Conservation (phyloP, 1,140 invertebrate genomes). For the Drosophila ogumai region DNA sequence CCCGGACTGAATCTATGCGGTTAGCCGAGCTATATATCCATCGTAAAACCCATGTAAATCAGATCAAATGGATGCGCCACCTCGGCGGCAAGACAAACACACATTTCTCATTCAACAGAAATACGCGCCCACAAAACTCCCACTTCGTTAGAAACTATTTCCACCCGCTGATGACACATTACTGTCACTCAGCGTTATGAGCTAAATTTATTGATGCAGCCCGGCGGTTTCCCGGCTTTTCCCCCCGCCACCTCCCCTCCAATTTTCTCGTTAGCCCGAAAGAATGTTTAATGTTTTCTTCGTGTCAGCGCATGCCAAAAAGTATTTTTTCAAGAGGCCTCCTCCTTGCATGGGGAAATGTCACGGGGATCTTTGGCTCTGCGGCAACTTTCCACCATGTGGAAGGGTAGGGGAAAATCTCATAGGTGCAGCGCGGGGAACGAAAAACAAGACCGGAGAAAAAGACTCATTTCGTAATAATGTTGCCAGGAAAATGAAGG, state of each 20-base stretch:
- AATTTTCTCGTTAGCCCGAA: slow-evolving; percentile 16
- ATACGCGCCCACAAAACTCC: slow-evolving; percentile 33
- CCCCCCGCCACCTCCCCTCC: background rate
- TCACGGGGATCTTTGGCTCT: slow-evolving; percentile 57
- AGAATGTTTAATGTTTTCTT: slow-evolving; percentile 63
- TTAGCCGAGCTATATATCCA: slow-evolving; percentile 19
- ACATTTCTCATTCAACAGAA: slow-evolving; percentile 42
- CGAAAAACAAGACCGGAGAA: slow-evolving; percentile 41
- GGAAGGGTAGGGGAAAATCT: slow-evolving; percentile 16
- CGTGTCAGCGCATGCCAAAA: slow-evolving; percentile 73
- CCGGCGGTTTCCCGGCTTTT: slow-evolving; percentile 7
- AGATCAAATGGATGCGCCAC: slow-evolving; percentile 48
- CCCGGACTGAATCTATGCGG: slow-evolving; percentile 5
- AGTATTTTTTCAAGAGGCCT: slow-evolving; percentile 52
- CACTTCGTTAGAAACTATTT: slow-evolving; percentile 76
- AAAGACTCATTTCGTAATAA: slow-evolving; percentile 70
- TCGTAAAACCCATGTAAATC: slow-evolving; percentile 26
- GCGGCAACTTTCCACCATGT: slow-evolving; percentile 29
- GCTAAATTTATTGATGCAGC: slow-evolving; percentile 78
- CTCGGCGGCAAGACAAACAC: slow-evolving; percentile 25
- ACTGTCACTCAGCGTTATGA: slow-evolving; percentile 78
- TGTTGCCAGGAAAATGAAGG: slow-evolving; percentile 34
- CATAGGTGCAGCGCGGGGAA: slow-evolving; percentile 14
- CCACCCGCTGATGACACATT: slow-evolving; percentile 74
- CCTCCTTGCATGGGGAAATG: slow-evolving; percentile 50